Evolutionary conservation across 1,140 invertebrate species (phyloP).

Genomic region (Helicoverpa armigera): DNA sequence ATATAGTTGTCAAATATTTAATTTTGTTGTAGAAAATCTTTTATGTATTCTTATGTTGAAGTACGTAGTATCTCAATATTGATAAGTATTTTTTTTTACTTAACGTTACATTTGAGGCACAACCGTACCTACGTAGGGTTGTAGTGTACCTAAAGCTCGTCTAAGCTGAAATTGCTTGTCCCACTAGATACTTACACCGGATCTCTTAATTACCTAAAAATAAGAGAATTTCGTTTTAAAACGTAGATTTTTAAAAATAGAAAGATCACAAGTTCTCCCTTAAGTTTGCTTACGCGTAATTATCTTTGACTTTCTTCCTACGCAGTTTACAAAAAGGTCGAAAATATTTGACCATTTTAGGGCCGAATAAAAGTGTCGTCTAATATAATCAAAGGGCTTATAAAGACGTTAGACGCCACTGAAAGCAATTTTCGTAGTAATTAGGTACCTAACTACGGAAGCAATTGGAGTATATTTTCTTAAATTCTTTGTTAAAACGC

Average conservation of each 20-base stretch:
- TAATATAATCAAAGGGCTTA: conserved; percentile 49
- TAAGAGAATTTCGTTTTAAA: not conserved
- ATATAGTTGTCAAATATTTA: not conserved
- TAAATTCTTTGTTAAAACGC: conserved; percentile 34
- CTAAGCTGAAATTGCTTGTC: too few species aligned
- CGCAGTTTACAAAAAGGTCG: conserved; percentile 25
- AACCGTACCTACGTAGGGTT: too few species aligned
- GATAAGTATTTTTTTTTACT: too few species aligned
- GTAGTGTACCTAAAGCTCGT: too few species aligned
- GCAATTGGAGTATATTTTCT: conserved; percentile 43
- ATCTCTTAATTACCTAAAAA: too few species aligned
- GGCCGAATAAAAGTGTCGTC: conserved; percentile 31
- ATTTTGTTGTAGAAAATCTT: not conserved
- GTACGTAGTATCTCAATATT: too few species aligned
- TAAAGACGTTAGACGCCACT: conserved; percentile 41
- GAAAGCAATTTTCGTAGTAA: conserved; percentile 48
- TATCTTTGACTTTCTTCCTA: conserved; percentile 10
- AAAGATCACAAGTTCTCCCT: conserved; percentile 2
- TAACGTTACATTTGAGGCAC: too few species aligned
- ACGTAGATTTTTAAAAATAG: not conserved
- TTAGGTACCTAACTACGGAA: conserved; percentile 38
- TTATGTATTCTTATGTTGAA: not conserved
- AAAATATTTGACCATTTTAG: conserved; percentile 41
- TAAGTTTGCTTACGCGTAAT: conserved; percentile 27
- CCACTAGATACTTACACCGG: too few species aligned